Percentiles rank a stretch among this genome's conserved stretches.
Conservation (phyloP, 2,113 vertebrate species). For the Cepphus grylle region DNA sequence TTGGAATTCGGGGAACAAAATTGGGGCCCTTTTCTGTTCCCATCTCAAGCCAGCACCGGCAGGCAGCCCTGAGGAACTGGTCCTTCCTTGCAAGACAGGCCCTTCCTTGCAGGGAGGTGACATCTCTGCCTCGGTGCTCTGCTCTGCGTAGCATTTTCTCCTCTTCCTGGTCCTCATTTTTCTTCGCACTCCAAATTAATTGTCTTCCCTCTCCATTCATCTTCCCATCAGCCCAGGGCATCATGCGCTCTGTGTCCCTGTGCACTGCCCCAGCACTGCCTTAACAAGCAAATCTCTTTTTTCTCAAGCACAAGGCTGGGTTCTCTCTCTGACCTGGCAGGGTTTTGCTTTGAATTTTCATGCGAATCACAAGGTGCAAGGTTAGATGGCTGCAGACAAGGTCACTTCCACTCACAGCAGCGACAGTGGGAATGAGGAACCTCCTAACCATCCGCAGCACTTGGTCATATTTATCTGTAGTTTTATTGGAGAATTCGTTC, state of each 20-base stretch:
- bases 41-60: neutral
- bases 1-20: neutral
- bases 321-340: neutral
- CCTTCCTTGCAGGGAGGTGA: neutral
- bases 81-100: neutral
- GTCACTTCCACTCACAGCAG: conserved; percentile 25
- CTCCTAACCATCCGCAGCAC: neutral
- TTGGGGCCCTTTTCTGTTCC: neutral
- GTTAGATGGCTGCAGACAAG: conserved; percentile 43
- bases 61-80: neutral
- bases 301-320: neutral
- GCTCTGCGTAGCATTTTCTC: neutral
- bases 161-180: neutral
- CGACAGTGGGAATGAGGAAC: neutral
- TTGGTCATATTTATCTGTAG: conserved; percentile 16
- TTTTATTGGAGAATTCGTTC: conserved; percentile 2
- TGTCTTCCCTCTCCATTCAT: neutral
- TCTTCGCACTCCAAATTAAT: neutral
- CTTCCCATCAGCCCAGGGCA: neutral
- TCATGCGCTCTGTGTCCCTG: neutral
- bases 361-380: conserved; percentile 13
- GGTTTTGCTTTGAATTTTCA: conserved; percentile 56
- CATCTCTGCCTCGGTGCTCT: neutral
- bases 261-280: neutral
- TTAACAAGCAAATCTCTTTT: conserved; percentile 5